Conservation (phyloP, 2,888 invertebrate genomes). For the Acheta domesticus region DNA sequence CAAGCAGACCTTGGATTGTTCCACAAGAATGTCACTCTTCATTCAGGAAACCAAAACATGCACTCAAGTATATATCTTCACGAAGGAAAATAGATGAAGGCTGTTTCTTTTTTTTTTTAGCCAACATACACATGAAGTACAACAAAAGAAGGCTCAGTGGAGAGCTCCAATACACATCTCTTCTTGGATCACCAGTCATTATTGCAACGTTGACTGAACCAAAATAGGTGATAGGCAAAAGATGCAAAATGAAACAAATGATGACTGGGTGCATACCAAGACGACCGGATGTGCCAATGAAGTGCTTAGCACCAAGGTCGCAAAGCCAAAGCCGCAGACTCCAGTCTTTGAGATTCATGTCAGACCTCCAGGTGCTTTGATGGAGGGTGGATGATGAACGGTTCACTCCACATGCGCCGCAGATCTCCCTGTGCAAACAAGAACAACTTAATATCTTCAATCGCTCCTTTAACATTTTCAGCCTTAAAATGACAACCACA, state of each 20-base stretch:
- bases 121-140: not conserved
- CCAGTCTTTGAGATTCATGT: conserved; percentile 43
- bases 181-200: conserved; percentile 2
- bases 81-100: not conserved
- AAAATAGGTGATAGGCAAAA: conserved; percentile 18
- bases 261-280: not conserved
- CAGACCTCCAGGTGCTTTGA: conserved; percentile 81
- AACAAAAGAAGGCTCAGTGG: not conserved
- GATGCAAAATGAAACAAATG: not conserved
- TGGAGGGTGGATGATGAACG: conserved; percentile 78
- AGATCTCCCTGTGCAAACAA: conserved; percentile 77
- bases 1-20: not conserved
- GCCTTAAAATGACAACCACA: not conserved
- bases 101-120: not conserved
- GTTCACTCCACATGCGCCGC: conserved; percentile 96
- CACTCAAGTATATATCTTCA: not conserved
- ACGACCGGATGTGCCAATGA: not conserved
- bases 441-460: not conserved
- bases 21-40: not conserved
- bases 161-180: not conserved
- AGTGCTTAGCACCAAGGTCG: not conserved
- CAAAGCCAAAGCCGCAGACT: not conserved
- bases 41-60: not conserved
- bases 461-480: too few species aligned
- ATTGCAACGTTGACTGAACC: not conserved